A percentile compares a stretch with the other conserved stretches of the same genome.
Conservation (phyloP, 2,888 invertebrate genomes). For the Pyralis farinalis region DNA sequence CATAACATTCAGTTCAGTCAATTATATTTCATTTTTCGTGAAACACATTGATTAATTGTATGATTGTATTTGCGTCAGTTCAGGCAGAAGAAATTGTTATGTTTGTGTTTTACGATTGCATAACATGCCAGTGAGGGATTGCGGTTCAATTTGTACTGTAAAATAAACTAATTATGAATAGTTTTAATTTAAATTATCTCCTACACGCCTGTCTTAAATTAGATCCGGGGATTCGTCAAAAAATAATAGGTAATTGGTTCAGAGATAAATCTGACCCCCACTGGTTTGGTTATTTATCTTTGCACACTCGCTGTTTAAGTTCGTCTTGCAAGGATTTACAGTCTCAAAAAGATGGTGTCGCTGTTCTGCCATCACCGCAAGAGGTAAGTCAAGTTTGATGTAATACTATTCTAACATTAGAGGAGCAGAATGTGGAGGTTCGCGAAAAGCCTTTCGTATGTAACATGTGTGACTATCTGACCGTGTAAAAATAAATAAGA, state of each 20-base stretch:
- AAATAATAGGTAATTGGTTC: constrained; percentile 35
- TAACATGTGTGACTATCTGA: too few relatives aligned
- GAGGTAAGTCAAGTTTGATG: constrained; percentile 47
- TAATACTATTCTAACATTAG: too few relatives aligned
- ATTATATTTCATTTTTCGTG: too few relatives aligned
- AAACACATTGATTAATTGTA: too few relatives aligned
- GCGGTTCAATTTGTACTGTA: constrained; percentile 15
- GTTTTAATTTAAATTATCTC: constrained; percentile 44
- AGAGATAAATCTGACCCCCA: constrained; percentile 29
- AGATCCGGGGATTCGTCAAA: constrained; percentile 39
- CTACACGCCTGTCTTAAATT: constrained; percentile 48
- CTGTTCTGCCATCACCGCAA: constrained; percentile 59
- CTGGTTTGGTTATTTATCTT: constrained; percentile 19
- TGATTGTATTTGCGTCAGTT: too few relatives aligned
- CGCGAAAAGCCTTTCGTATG: too few relatives aligned
- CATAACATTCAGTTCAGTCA: too few relatives aligned
- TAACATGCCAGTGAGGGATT: constrained; percentile 46
- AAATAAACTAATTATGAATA: constrained; percentile 63
- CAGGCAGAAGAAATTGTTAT: not conserved
- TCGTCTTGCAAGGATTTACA: not conserved
- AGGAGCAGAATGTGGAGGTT: too few relatives aligned
- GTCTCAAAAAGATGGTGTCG: constrained; percentile 44
- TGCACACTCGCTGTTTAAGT: not conserved
- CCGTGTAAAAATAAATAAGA: too few relatives aligned
- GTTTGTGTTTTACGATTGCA: constrained; percentile 38